Conservation (phyloP, 2,888 invertebrate species). For the Nemotelus pantherinus region DNA sequence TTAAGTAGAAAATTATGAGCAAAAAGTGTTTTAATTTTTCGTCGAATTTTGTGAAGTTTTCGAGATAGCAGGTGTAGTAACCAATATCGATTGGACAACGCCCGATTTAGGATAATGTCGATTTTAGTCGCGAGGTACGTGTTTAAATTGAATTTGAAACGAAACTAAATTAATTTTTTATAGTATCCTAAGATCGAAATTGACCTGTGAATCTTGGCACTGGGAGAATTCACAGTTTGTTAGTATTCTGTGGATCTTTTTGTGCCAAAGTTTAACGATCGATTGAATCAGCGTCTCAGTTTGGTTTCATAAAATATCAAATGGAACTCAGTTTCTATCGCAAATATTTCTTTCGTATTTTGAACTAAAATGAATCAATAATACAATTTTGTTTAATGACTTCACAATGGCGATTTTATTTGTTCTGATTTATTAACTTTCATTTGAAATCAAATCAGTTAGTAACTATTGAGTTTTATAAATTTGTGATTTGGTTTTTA, state of each 20-base stretch:
- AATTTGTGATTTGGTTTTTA: no score
- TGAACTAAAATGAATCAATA: no score
- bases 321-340: no score
- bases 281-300: conserved; percentile 28
- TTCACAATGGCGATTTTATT: no score
- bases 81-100: conserved; percentile 22
- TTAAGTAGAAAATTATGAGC: no score
- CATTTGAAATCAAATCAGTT: no score
- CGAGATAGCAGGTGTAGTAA: neutral
- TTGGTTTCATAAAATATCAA: neutral
- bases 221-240: conserved; percentile 66
- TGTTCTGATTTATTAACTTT: no score
- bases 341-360: no score
- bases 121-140: conserved; percentile 2
- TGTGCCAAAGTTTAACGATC: conserved; percentile 63
- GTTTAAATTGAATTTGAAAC: neutral
- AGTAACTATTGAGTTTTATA: no score
- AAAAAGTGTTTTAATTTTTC: no score
- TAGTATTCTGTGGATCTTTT: conserved; percentile 65
- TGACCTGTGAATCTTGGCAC: conserved; percentile 63
- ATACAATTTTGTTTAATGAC: no score
- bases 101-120: conserved; percentile 19
- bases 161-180: conserved; percentile 3
- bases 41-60: no score
- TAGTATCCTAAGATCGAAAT: conserved; percentile 4